Evolutionary conservation across 2,888 invertebrate genomes (phyloP).

Genomic region (Dynastes maya): DNA sequence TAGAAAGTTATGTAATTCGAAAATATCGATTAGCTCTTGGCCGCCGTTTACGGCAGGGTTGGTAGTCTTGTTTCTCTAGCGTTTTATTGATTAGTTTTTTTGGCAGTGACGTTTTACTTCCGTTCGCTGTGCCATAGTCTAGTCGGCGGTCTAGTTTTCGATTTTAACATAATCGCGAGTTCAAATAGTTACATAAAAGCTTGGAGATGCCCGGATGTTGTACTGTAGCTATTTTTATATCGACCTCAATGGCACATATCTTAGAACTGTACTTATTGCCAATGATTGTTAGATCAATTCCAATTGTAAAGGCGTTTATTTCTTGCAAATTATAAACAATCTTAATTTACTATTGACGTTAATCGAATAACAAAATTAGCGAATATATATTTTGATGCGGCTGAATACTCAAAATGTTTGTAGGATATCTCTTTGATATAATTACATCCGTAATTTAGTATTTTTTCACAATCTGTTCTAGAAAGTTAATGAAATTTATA

Average conservation of each 20-base stretch:
- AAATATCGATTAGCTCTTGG: constrained; percentile 42
- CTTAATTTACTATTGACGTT: too few species aligned
- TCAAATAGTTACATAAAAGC: constrained; percentile 25
- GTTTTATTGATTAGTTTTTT: constrained; percentile 47
- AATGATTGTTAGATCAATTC: too few species aligned
- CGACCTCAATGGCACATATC: constrained; percentile 15
- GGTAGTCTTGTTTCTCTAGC: constrained; percentile 23
- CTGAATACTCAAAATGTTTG: too few species aligned
- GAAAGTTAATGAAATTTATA: too few species aligned
- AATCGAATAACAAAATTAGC: too few species aligned
- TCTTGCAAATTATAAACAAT: too few species aligned
- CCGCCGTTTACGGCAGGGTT: constrained; percentile 23
- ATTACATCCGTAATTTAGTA: too few species aligned
- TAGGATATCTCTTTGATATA: too few species aligned
- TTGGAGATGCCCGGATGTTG: background rate
- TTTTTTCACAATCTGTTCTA: too few species aligned
- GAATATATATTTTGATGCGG: too few species aligned
- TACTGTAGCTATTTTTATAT: constrained; percentile 25
- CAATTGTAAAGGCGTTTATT: too few species aligned
- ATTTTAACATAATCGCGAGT: background rate
- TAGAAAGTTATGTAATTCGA: constrained; percentile 48
- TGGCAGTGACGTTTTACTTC: constrained; percentile 20
- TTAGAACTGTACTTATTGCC: too few species aligned
- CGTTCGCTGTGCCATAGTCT: background rate
- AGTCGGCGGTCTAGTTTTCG: constrained; percentile 3